Evolutionary conservation across 2,797 vertebrate genomes (phyloP).

Genomic region (Acanthurus tractus): DNA sequence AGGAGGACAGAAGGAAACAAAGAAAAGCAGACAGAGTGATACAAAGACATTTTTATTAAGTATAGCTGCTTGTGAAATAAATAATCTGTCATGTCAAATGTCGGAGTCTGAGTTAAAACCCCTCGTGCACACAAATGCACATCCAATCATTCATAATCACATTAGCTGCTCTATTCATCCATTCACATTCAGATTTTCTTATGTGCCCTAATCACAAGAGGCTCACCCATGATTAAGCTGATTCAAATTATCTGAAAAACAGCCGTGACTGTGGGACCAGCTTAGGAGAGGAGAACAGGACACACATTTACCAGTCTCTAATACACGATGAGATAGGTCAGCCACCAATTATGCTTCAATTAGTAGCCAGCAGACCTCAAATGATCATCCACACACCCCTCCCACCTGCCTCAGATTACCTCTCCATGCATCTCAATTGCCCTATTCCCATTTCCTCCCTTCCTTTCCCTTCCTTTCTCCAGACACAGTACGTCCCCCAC

Average conservation of each 20-base stretch:
- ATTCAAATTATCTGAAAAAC: slow-evolving; percentile 57
- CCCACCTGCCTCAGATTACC: slow-evolving; percentile 46
- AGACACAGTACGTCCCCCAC: slow-evolving; percentile 10
- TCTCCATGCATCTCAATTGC: slow-evolving; percentile 18
- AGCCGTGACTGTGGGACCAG: slow-evolving; percentile 56
- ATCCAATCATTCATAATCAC: slow-evolving; percentile 64
- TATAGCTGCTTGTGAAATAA: slow-evolving; percentile 23
- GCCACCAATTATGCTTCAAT: slow-evolving; percentile 60
- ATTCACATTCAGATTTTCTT: slow-evolving; percentile 62
- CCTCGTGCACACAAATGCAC: slow-evolving; percentile 11
- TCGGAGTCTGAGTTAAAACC: slow-evolving; percentile 22
- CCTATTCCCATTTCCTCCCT: slow-evolving; percentile 43
- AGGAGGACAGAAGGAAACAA: background rate
- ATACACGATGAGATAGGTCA: slow-evolving; percentile 20
- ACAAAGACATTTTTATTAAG: background rate
- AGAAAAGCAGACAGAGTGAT: background rate
- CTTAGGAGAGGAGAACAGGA: slow-evolving; percentile 65
- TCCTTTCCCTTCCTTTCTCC: slow-evolving; percentile 20
- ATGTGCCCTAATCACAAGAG: slow-evolving; percentile 52
- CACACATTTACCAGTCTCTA: slow-evolving; percentile 32
- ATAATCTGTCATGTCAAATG: slow-evolving; percentile 41
- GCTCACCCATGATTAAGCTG: slow-evolving; percentile 58
- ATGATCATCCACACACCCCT: slow-evolving; percentile 41
- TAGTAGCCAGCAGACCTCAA: slow-evolving; percentile 52
- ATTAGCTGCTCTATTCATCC: slow-evolving; percentile 66